Percentiles rank a stretch among this genome's conserved stretches.
Conservation (phyloP, 2,113 vertebrate genomes). For the Cheirogaleus medius region DNA sequence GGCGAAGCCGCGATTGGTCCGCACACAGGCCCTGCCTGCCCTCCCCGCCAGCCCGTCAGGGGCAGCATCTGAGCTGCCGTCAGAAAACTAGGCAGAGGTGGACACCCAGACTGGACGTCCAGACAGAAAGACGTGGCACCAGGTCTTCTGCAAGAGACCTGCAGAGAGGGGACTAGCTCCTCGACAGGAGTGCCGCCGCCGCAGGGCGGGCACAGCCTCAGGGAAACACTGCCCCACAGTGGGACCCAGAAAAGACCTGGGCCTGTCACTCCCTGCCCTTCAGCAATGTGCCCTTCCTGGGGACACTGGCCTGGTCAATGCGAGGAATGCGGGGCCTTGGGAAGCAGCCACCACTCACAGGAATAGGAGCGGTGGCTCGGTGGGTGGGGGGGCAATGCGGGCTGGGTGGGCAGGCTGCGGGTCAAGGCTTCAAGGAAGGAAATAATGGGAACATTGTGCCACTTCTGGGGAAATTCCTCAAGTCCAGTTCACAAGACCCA, state of each 20-base stretch:
- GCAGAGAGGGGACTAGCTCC: background rate
- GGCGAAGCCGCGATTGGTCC: background rate
- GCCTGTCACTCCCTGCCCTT: background rate
- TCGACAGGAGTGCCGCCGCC: no score
- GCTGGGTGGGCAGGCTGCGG: background rate
- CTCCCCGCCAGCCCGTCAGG: background rate
- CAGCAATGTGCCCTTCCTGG: background rate
- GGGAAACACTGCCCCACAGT: background rate
- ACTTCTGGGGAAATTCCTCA: constrained; percentile 62
- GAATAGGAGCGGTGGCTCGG: background rate
- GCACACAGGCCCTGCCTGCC: background rate
- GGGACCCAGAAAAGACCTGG: background rate
- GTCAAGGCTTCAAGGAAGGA: constrained; percentile 24
- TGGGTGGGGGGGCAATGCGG: background rate
- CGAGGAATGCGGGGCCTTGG: constrained; percentile 2
- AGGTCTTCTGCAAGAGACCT: background rate
- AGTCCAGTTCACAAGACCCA: constrained; percentile 53
- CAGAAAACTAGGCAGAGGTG: background rate
- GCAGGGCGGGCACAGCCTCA: background rate
- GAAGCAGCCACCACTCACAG: background rate
- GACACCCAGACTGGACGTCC: background rate
- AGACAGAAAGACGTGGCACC: background rate
- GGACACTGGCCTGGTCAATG: background rate
- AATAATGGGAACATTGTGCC: constrained; percentile 83
- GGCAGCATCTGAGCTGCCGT: background rate